These are phyloP conservation scores for Muraenolepis orangiensis DNA, from an alignment of 2,797 vertebrate genomes.

Conservation along the genomic window DNA sequence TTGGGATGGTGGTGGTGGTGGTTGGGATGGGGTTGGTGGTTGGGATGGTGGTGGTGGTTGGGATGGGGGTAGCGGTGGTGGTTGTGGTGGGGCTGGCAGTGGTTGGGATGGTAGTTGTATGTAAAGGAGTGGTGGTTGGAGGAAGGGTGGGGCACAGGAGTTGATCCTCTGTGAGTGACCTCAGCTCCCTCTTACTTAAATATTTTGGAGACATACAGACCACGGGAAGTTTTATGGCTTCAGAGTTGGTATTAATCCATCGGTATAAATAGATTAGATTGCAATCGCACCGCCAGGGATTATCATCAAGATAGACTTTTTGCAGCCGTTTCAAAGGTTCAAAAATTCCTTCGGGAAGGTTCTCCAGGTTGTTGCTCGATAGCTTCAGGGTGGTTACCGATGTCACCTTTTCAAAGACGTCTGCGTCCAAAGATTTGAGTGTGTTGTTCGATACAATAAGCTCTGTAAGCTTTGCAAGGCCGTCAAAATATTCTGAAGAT, in stretches of 20 bases:
- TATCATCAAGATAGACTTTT: constrained; percentile 69
- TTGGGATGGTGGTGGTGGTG: background rate
- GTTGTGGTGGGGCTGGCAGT: background rate
- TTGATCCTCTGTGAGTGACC: constrained; percentile 49
- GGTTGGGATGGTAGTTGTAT: background rate
- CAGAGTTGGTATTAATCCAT: constrained; percentile 62
- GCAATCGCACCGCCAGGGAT: constrained; percentile 84
- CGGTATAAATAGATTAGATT: constrained; percentile 59
- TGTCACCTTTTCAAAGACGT: constrained; percentile 60
- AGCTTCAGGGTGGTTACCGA: constrained; percentile 67
- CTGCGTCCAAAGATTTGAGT: constrained; percentile 54
- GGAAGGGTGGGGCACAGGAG: constrained; percentile 64
- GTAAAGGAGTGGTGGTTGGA: background rate
- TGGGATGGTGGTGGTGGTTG: background rate
- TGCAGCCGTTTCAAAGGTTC: constrained; percentile 58
- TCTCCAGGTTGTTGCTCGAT: constrained; percentile 46
- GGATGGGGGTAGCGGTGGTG: background rate
- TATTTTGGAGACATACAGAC: constrained; percentile 67
- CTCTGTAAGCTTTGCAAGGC: constrained; percentile 63
- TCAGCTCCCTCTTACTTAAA: constrained; percentile 55
- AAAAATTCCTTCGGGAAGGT: constrained; percentile 59
- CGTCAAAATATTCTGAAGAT: constrained; percentile 64
- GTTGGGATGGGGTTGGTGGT: background rate
- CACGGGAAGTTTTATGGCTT: constrained; percentile 22
- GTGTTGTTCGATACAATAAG: constrained; percentile 70